These are phyloP conservation scores for Silurus asotus DNA, from an alignment of 2,113 vertebrate genomes.

Conservation along the genomic window DNA sequence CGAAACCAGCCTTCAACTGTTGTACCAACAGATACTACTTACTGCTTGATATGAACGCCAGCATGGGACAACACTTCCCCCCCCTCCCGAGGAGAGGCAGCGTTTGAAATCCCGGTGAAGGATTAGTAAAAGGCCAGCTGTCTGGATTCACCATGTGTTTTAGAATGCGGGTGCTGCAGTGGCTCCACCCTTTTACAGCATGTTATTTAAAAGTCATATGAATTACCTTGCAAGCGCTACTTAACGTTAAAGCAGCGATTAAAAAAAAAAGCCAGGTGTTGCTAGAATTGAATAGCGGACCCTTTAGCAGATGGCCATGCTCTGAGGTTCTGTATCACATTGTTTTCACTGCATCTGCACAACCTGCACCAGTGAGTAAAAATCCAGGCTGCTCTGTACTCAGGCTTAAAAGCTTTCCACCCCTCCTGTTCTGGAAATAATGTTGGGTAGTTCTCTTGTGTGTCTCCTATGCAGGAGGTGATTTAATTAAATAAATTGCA, in stretches of 20 bases:
- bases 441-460: neutral
- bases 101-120: constrained; percentile 28
- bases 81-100: neutral
- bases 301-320: constrained; percentile 54
- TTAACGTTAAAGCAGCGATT: constrained; percentile 39
- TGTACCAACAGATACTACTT: constrained; percentile 24
- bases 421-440: constrained; percentile 14
- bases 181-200: neutral
- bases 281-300: neutral
- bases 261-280: constrained; percentile 40
- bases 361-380: constrained; percentile 39
- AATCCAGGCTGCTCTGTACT: constrained; percentile 17
- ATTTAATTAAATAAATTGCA: neutral
- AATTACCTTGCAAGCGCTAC: constrained; percentile 44
- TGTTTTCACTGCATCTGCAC: constrained; percentile 47
- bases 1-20: constrained; percentile 10
- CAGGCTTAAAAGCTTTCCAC: constrained; percentile 36
- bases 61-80: constrained; percentile 26
- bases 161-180: constrained; percentile 11
- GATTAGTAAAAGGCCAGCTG: constrained; percentile 53
- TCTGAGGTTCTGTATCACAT: constrained; percentile 29
- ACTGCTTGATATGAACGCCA: constrained; percentile 38
- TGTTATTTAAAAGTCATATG: constrained; percentile 36
- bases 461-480: neutral
- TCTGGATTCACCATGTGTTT: constrained; percentile 47